These are phyloP conservation scores for Nansenia antarctica DNA, from an alignment of 2,113 vertebrate genomes.

Conservation along the genomic window DNA sequence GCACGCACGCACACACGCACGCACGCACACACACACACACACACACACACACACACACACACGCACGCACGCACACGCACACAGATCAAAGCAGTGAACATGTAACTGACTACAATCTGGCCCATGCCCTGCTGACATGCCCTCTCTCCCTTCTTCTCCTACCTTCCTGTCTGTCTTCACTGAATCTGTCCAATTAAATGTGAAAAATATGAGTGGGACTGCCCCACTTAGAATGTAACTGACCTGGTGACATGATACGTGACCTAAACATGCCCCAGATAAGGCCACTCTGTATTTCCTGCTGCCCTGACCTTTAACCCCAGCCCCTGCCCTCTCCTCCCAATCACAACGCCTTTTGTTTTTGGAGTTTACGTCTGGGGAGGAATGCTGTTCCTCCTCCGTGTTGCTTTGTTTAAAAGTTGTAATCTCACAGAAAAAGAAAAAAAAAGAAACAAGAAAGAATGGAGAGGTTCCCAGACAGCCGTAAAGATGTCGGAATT, in stretches of 20 bases:
- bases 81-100: too few species aligned
- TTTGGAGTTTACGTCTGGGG: constrained; percentile 56
- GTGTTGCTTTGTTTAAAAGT: constrained; percentile 52
- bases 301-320: constrained; percentile 55
- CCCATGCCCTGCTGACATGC: too few species aligned
- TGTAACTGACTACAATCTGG: too few species aligned
- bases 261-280: constrained; percentile 28
- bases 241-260: constrained; percentile 10
- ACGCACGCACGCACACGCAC: too few species aligned
- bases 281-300: constrained; percentile 38
- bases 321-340: constrained; percentile 23
- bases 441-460: background rate
- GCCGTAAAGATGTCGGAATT: constrained; percentile 23
- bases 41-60: too few species aligned
- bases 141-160: too few species aligned
- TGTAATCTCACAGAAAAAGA: constrained; percentile 15
- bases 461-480: constrained; percentile 15
- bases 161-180: too few species aligned
- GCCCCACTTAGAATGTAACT: too few species aligned
- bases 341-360: constrained; percentile 57
- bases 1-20: too few species aligned
- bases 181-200: too few species aligned
- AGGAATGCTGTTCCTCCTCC: constrained; percentile 31
- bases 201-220: too few species aligned
- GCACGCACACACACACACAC: too few species aligned